These are phyloP conservation scores for Rhyacophila brunnea DNA, from an alignment of 1,140 invertebrate species.

Conservation along the genomic window DNA sequence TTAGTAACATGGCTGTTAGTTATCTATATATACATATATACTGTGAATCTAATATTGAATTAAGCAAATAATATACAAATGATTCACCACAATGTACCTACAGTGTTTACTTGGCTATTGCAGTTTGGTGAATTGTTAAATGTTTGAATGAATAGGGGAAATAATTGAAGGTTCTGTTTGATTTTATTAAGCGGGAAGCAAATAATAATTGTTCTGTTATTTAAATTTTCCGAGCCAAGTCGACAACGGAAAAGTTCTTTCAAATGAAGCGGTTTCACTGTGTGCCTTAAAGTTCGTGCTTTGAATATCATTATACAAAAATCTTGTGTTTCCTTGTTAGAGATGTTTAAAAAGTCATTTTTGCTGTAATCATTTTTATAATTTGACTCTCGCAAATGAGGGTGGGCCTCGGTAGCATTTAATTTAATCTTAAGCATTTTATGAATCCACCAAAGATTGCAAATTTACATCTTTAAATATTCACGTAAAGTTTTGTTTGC, in stretches of 20 bases:
- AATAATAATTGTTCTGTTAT: slow-evolving; percentile 4
- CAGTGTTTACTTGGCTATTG: background rate
- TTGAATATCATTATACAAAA: background rate
- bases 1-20: no score
- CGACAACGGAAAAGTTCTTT: background rate
- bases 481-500: no score
- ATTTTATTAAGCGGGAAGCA: slow-evolving; percentile 1
- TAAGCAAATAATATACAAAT: slow-evolving; percentile 4
- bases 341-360: no score
- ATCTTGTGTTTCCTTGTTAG: background rate
- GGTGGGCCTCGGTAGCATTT: no score
- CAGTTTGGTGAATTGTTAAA: background rate
- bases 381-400: no score
- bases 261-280: background rate
- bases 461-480: no score
- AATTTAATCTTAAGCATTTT: no score
- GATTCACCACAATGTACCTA: slow-evolving; percentile 1
- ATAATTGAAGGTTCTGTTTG: slow-evolving; percentile 2
- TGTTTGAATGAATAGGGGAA: background rate
- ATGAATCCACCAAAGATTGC: no score
- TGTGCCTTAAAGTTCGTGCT: background rate
- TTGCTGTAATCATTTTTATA: no score
- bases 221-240: background rate
- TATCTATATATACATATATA: no score
- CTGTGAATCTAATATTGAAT: background rate